Base-by-base conservation (phyloP, 2,888 invertebrate species). In the Cosmopolites sordidus region DNA sequence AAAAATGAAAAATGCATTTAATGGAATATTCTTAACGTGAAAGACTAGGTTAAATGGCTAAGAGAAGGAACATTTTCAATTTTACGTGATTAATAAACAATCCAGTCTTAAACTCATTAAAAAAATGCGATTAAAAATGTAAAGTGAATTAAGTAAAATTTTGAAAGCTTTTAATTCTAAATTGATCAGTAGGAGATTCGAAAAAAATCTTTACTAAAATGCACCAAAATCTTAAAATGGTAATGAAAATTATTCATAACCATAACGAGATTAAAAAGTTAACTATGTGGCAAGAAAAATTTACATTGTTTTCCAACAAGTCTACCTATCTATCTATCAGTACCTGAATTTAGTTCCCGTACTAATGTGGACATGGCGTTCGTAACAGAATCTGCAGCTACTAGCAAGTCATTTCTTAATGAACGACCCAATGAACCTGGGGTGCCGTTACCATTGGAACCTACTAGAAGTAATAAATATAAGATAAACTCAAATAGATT, bases 341-440 rank as follows among this genome's bases (percentile, higher is more conserved):
- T 77, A 89, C 89, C 91, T 79, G 92, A 90, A 76, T 96, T 95
- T 48, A 97, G 83, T 79, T 98, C 97, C 73, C 92, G 83, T 64
- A 98, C 97, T 64, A 98, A 83, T 17, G 93, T 92, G 29, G 95
- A 94, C 95, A 98, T 97, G 58, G 97, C 97, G 76, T 92, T 92
- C 57, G 97, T 96, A 63, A 98, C 96, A 18, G 93, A 95, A 76
- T 97, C 97, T 40, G 97, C 97, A 42, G 97, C 96, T 68, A 91
- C 89, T 62, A 97, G 80, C 49, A 98, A 81, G 75, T 95, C 94
- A 69, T 91, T 90, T 66, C 89, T 79, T 46, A 90, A 80, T 62
- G 82, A 86, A 64, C 87, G 79, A 60, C 80, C 79, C 62, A 69
- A 65, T 14, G 73, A 72, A 42, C 72, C 72, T 27, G 73, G 71